Evolutionary conservation across 2,797 vertebrate genomes (phyloP).

Genomic region (Diplodus sargus): DNA sequence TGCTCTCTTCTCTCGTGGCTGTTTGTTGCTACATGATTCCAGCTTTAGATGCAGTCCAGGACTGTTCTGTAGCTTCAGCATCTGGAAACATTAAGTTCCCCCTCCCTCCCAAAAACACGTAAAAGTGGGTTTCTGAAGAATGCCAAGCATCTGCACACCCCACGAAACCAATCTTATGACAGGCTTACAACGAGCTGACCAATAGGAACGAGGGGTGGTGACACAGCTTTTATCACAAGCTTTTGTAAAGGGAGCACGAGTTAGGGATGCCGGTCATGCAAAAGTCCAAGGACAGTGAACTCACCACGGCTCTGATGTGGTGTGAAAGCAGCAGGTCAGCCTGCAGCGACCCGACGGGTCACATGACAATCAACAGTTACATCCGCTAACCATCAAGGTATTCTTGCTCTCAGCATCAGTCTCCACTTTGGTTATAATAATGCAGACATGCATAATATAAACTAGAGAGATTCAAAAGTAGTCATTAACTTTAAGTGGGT

Average conservation of each 20-base stretch:
- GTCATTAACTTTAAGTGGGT: too few relatives aligned
- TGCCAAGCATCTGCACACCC: constrained; percentile 45
- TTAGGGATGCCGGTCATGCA: neutral
- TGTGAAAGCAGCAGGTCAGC: neutral
- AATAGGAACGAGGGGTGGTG: constrained; percentile 78
- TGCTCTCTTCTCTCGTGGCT: neutral
- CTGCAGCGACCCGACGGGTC: neutral
- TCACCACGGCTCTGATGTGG: neutral
- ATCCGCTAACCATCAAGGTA: neutral
- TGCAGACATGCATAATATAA: too few relatives aligned
- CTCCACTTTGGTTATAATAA: too few relatives aligned
- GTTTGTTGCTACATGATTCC: neutral
- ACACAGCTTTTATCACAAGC: constrained; percentile 11
- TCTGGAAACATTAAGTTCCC: constrained; percentile 73
- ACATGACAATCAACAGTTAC: neutral
- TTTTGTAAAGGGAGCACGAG: constrained; percentile 16
- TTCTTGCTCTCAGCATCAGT: neutral
- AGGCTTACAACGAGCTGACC: constrained; percentile 55
- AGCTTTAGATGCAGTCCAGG: neutral
- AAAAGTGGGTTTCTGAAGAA: constrained; percentile 52
- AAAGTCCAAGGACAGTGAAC: neutral
- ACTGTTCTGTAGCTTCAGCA: constrained; percentile 53
- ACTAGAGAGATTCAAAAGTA: too few relatives aligned
- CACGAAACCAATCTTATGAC: constrained; percentile 49
- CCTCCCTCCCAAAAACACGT: neutral